Conservation (phyloP, 2,113 vertebrate genomes). For the Rhea pennata region DNA sequence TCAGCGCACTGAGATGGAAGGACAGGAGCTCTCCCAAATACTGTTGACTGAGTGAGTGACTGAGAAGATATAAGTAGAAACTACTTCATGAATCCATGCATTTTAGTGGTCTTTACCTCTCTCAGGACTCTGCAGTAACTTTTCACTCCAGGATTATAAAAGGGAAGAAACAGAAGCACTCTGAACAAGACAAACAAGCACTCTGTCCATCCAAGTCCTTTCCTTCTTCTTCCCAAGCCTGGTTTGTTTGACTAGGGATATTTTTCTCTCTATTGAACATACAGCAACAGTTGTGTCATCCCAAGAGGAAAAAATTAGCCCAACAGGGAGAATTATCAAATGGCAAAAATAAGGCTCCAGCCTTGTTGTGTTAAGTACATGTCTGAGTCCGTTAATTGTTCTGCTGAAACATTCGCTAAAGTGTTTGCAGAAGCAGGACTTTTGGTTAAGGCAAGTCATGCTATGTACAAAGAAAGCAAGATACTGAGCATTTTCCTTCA, state of each 20-base stretch:
- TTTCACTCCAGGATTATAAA: not conserved
- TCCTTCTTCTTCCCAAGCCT: not conserved
- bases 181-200: not conserved
- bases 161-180: not conserved
- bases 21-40: not conserved
- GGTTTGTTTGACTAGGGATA: not conserved
- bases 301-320: not conserved
- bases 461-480: not conserved
- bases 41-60: fast-evolving
- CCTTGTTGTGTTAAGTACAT: not conserved
- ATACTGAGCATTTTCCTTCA: not conserved
- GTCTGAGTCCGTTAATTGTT: not conserved
- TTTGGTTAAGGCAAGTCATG: not conserved
- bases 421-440: not conserved
- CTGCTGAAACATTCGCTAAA: not conserved
- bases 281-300: not conserved
- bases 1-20: not conserved
- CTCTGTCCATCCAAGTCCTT: not conserved
- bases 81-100: not conserved
- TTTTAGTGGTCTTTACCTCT: not conserved
- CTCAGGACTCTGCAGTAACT: not conserved
- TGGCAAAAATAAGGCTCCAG: not conserved
- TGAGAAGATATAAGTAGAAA: not conserved
- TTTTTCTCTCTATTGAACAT: not conserved
- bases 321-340: not conserved